phyloP scores from a whole-genome alignment of 2,797 vertebrate species.

The Anisognathus igniventris region DNA sequence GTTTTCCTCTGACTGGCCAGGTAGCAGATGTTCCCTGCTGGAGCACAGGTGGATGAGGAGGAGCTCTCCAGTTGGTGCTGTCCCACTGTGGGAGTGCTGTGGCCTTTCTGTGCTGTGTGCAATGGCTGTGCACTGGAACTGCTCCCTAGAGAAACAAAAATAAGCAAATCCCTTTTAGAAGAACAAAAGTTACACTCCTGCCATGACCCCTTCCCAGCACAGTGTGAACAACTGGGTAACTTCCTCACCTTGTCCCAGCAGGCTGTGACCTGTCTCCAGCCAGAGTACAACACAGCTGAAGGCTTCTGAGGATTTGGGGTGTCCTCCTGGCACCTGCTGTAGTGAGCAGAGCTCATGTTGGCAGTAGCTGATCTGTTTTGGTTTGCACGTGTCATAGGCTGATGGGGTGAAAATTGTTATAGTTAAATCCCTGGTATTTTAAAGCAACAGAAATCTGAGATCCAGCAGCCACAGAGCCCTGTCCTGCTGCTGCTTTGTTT shows the following conservation, averaged over 20 bases:
- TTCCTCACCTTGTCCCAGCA: background rate
- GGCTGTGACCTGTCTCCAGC: background rate
- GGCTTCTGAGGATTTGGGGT: background rate
- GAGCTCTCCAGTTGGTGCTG: background rate
- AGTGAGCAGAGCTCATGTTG: background rate
- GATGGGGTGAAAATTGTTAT: background rate
- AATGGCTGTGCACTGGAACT: background rate
- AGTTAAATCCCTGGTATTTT: background rate
- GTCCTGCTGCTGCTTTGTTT: background rate
- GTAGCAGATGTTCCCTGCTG: background rate
- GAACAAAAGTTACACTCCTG: background rate
- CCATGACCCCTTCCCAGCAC: background rate
- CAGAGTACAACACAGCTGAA: background rate
- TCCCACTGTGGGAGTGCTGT: accelerated
- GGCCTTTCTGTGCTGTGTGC: background rate
- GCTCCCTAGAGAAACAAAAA: background rate
- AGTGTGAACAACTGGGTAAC: background rate
- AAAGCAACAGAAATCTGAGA: background rate
- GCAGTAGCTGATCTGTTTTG: background rate
- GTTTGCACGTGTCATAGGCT: accelerated
- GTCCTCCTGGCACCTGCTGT: background rate
- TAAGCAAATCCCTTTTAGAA: background rate
- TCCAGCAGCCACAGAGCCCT: background rate
- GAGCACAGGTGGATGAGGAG: background rate
- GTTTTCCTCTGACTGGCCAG: background rate